Conservation (phyloP, 1,140 invertebrate genomes). For the Trichomalopsis sarcophagae region DNA sequence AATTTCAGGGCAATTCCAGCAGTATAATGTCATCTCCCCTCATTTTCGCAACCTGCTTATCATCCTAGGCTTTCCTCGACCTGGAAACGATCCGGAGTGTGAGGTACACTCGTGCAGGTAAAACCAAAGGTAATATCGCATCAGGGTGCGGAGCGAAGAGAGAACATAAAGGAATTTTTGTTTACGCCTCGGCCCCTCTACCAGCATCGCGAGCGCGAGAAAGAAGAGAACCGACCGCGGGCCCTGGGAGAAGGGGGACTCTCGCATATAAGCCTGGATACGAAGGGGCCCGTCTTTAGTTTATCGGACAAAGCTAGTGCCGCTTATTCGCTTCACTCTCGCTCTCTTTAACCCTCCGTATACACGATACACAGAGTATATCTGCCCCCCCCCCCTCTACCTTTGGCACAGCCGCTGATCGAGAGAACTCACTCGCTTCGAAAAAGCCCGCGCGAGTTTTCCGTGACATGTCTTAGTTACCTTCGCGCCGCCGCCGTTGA, state of each 20-base stretch:
- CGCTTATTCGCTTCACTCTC: conserved; percentile 10
- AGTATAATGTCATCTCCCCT: too few species aligned
- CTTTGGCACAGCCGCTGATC: neutral
- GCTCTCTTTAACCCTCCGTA: neutral
- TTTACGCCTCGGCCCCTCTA: too few species aligned
- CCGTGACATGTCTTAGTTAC: conserved; percentile 43
- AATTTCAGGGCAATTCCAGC: too few species aligned
- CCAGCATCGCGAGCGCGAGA: too few species aligned
- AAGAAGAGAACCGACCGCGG: conserved; percentile 48
- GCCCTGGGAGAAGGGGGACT: conserved; percentile 65
- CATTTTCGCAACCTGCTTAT: too few species aligned
- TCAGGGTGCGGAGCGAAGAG: too few species aligned
- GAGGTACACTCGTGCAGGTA: too few species aligned
- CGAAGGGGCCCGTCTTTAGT: conserved; percentile 68
- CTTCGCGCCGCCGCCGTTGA: neutral
- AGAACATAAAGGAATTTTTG: too few species aligned
- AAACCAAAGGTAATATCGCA: too few species aligned
- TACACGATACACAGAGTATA: neutral
- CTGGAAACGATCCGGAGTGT: too few species aligned
- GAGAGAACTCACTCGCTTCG: conserved; percentile 9
- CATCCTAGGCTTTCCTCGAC: too few species aligned
- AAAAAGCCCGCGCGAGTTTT: conserved; percentile 38
- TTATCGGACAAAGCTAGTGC: conserved; percentile 55
- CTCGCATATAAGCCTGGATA: conserved; percentile 73
- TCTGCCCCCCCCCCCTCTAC: neutral